A percentile compares a stretch with the other conserved stretches of the same genome.
phyloP scores from a whole-genome alignment of 2,797 vertebrate species.

The Salarias fasciatus region DNA sequence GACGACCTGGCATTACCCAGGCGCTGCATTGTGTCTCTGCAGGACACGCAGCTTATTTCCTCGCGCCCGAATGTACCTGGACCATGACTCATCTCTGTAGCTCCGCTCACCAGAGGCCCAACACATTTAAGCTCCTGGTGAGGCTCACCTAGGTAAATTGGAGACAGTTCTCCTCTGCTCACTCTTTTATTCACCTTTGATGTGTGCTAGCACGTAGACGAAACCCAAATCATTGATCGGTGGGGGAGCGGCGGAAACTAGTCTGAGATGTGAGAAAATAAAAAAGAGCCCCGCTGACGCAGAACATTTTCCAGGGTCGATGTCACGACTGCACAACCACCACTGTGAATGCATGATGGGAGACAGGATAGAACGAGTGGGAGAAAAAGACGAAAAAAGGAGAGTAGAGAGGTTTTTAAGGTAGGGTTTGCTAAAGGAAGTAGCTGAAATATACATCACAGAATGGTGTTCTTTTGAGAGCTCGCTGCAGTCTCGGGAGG shows the following conservation, averaged over 20 bases:
- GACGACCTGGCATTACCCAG: constrained; percentile 24
- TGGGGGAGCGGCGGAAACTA: constrained; percentile 38
- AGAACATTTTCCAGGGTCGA: constrained; percentile 45
- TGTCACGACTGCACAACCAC: constrained; percentile 56
- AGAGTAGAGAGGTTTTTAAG: constrained; percentile 15
- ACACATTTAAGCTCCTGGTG: constrained; percentile 34
- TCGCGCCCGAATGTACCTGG: constrained; percentile 19
- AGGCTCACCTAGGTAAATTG: constrained; percentile 33
- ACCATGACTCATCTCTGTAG: constrained; percentile 41
- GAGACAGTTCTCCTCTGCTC: constrained; percentile 22
- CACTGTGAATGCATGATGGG: constrained; percentile 33
- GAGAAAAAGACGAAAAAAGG: constrained; percentile 9
- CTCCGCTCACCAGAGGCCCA: constrained; percentile 30
- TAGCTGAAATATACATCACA: constrained; percentile 80
- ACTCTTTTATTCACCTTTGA: constrained; percentile 42
- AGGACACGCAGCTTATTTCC: constrained; percentile 17
- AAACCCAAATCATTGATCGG: constrained; percentile 51
- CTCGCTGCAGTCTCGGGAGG: constrained; percentile 59
- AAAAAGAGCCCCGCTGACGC: constrained; percentile 11
- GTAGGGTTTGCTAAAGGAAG: constrained; percentile 60
- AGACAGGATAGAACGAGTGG: constrained; percentile 15
- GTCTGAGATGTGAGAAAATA: constrained; percentile 40
- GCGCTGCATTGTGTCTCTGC: constrained; percentile 9
- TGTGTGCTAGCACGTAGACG: constrained; percentile 28
- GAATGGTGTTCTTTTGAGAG: constrained; percentile 63